Base-by-base conservation (phyloP, 2,888 invertebrate species). In the Gortyna flavago region DNA sequence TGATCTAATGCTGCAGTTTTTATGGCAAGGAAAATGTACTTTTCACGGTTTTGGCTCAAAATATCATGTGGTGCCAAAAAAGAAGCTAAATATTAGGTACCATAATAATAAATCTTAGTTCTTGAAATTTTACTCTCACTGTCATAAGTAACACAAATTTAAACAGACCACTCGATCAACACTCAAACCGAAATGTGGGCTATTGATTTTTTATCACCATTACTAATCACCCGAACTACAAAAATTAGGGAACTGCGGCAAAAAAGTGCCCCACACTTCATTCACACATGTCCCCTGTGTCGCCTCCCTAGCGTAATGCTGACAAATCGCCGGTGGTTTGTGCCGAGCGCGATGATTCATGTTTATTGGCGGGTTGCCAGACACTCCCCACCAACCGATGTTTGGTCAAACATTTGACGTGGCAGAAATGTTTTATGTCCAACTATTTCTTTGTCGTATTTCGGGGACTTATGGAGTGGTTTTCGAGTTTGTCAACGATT, bases 251-350 rank as follows among this genome's bases (percentile, higher is more conserved):
- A 75, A 79, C n/a, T 57, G 54, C 70, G 61, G 35, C 64, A 78
- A 85, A 88, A 88, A 88, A 88, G 76, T 66, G 65, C 73, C 85
- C 84, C 77, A 77, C 64, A 79, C 85, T 89, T 86, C 80, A 75
- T 84, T 83, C 88, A 84, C 85, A 85, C 86, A 86, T 86, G 89
- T 87, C 88, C 72, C 62, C 83, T 25, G 84, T 78, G 85, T 82
- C 86, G 78, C 88, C 77, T 86, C 90, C 85, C 85, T 83, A 87
- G 83, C 91, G 92, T 94, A 94, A 93, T 92, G 94, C 93, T 95
- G 95, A 95, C 95, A 95, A 95, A 95, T 95, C 82, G 91, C 88
- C 91, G 89, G 91, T 90, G 95, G 94, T 94, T 93, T 92, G 93
- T 89, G 90, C 90, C 91, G 92, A 90, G 88, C 88, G 93, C 92